phyloP scores from a whole-genome alignment of 2,113 vertebrate species.

The Spea bombifrons region DNA sequence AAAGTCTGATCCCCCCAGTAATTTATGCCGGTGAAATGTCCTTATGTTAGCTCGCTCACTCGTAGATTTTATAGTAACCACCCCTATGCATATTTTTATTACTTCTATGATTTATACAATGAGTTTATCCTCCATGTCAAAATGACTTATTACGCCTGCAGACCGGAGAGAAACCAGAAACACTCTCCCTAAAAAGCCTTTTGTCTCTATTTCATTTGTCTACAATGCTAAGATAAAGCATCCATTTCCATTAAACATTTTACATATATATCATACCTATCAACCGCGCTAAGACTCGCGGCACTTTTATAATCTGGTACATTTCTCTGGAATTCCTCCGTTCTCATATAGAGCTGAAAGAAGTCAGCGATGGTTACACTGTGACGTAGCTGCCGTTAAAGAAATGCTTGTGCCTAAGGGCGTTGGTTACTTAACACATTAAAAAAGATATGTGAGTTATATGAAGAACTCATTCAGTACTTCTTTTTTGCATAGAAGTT shows the following conservation, averaged over 20 bases:
- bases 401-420: too few species aligned
- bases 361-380: too few species aligned
- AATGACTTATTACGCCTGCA: constrained; percentile 27
- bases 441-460: too few species aligned
- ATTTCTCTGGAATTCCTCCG: too few species aligned
- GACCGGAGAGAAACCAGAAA: constrained; percentile 29
- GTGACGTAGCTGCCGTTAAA: too few species aligned
- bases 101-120: constrained; percentile 29
- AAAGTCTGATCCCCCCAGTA: constrained; percentile 3
- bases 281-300: background rate
- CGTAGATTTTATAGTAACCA: constrained; percentile 16
- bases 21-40: constrained; percentile 12
- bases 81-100: constrained; percentile 25
- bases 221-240: constrained; percentile 33
- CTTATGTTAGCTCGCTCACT: background rate
- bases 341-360: too few species aligned
- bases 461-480: too few species aligned
- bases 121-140: constrained; percentile 26
- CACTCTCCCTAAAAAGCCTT: constrained; percentile 18
- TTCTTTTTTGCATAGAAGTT: too few species aligned
- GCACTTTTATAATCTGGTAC: background rate
- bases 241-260: constrained; percentile 30
- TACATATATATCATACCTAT: constrained; percentile 35
- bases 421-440: too few species aligned
- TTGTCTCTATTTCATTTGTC: constrained; percentile 28